Base-by-base conservation (phyloP, 2,113 vertebrate genomes). In the Ciconia boyciana region DNA sequence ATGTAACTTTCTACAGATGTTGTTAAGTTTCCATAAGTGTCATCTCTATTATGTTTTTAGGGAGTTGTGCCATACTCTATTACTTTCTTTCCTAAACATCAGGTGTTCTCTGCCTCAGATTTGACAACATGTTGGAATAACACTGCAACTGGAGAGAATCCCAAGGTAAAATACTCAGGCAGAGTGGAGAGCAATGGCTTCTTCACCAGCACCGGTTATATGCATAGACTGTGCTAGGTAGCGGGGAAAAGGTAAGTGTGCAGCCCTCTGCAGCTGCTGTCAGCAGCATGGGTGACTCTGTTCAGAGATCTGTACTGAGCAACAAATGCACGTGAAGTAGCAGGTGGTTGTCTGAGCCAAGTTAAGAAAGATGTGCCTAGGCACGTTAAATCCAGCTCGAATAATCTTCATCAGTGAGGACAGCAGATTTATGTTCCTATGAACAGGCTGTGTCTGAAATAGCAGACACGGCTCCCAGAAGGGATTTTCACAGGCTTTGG, bases 401-500 rank as follows among this genome's bases (percentile, higher is more conserved):
- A 79, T 97, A 93, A 96, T 96, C 95, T 95, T 89, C 86, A 91
- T 91, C 92, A 91, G 90, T 93, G 95, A 97, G 96, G 96, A 96
- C 95, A 96, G 93, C 93, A 97, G 97, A 97, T 97, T 97, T 97
- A 86, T 88, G 90, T 91, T 95, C 89, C 95, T 90, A 85, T 96
- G 96, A 95, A 48, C 94, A 97, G 94, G 89, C 96, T 95, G 92
- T 78, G 92, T 96, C 96, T 96, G 94, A 97, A 97, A 97, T 96
- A 97, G 96, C 74, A 28, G 90, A 81, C 94, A 64, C 28, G 1
- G 82, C 95, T 97, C 90, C 93, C 92, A 92, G 87, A 91, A 96
- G 95, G 95, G 97, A 97, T 96, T 97, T 97, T 96, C 94, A 89
- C 87, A 94, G 94, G 87, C 95, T 96, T 96, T 97, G 96, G 97